Conservation (phyloP, 1,140 invertebrate genomes). For the Nebria ingens region DNA sequence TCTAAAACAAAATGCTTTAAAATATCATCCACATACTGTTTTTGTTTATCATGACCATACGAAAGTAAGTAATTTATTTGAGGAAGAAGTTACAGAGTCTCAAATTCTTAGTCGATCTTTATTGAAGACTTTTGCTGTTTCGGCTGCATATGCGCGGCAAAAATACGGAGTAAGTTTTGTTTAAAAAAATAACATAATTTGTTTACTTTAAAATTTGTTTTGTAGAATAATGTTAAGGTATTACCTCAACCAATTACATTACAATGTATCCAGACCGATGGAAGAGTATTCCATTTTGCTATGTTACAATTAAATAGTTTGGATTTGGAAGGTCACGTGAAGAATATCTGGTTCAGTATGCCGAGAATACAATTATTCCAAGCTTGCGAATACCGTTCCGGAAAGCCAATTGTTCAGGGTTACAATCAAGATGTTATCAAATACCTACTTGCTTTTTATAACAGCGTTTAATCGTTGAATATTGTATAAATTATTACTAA, state of each 20-base stretch:
- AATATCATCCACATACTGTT: slow-evolving; percentile 59
- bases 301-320: slow-evolving; percentile 80
- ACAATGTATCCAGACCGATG: slow-evolving; percentile 70
- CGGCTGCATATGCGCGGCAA: slow-evolving; percentile 56
- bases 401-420: slow-evolving; percentile 51
- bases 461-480: slow-evolving; percentile 36
- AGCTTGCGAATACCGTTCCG: slow-evolving; percentile 48
- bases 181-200: slow-evolving; percentile 14
- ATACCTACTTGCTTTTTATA: slow-evolving; percentile 67
- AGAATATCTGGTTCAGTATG: slow-evolving; percentile 71
- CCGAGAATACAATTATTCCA: slow-evolving; percentile 55
- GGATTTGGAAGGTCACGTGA: slow-evolving; percentile 52
- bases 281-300: slow-evolving; percentile 64
- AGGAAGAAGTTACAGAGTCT: slow-evolving; percentile 47
- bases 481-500: slow-evolving; percentile 14
- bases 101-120: slow-evolving; percentile 58
- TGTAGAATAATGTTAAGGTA: slow-evolving; percentile 48
- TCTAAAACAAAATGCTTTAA: slow-evolving; percentile 33
- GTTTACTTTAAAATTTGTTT: slow-evolving; percentile 12
- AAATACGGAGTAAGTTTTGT: slow-evolving; percentile 50
- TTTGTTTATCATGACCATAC: slow-evolving; percentile 54
- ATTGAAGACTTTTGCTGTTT: slow-evolving; percentile 59
- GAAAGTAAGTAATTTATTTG: slow-evolving; percentile 54
- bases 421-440: slow-evolving; percentile 72
- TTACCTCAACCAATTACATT: slow-evolving; percentile 68